Evolutionary conservation across 1,140 invertebrate genomes (phyloP).

Genomic region (Lethocerus indicus): DNA sequence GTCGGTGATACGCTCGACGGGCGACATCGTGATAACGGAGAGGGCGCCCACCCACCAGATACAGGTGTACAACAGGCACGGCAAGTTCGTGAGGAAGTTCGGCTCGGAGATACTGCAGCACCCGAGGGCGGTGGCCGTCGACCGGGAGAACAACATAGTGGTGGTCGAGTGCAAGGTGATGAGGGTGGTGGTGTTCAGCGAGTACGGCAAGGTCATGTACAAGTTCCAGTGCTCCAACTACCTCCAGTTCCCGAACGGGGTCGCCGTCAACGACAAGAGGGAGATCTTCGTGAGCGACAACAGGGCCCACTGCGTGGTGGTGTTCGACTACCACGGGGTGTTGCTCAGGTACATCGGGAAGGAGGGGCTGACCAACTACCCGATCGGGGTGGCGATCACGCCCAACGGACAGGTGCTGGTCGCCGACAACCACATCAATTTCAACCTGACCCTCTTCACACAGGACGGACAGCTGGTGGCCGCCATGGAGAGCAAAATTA

Average conservation of each 20-base stretch:
- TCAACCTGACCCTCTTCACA: slow-evolving; percentile 96
- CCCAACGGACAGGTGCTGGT: slow-evolving; percentile 90
- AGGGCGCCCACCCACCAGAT: slow-evolving; percentile 94
- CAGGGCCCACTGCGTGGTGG: slow-evolving; percentile 96
- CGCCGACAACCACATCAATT: slow-evolving; percentile 99
- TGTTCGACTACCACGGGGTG: slow-evolving; percentile 95
- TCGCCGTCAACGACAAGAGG: slow-evolving; percentile 96
- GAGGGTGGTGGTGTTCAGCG: slow-evolving; percentile 98
- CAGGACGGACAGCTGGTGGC: slow-evolving; percentile 91
- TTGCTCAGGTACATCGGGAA: slow-evolving; percentile 94
- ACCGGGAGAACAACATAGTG: slow-evolving; percentile 93
- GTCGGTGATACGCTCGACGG: slow-evolving; percentile 88
- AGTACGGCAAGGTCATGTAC: slow-evolving; percentile 86
- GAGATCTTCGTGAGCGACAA: slow-evolving; percentile 99
- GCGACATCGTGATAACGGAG: slow-evolving; percentile 98
- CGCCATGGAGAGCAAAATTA: slow-evolving; percentile 95
- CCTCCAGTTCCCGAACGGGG: slow-evolving; percentile 98
- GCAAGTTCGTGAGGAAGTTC: slow-evolving; percentile 98
- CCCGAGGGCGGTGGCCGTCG: slow-evolving; percentile 92
- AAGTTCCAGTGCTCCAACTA: slow-evolving; percentile 98
- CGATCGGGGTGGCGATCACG: slow-evolving; percentile 97
- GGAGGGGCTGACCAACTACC: slow-evolving; percentile 97
- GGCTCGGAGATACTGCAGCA: slow-evolving; percentile 97
- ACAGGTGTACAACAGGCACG: slow-evolving; percentile 99
- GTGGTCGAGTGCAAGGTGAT: slow-evolving; percentile 99